Evolutionary conservation across 2,888 invertebrate species (phyloP).

Genomic region (Acanthoscelides obtectus): DNA sequence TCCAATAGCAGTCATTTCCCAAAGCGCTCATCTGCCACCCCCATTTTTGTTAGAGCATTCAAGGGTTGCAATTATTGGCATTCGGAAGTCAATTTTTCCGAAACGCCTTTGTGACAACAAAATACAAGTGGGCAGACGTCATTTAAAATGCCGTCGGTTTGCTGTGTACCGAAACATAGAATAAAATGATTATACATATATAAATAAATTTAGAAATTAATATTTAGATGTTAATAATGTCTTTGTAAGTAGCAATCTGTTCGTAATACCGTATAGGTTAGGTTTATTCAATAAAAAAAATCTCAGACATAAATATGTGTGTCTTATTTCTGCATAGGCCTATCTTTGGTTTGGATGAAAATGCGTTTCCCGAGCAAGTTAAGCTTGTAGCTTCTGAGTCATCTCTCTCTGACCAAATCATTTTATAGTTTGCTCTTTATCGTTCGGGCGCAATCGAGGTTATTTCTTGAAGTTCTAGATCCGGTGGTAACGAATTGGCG

Average conservation of each 20-base stretch:
- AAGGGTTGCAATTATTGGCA: neutral
- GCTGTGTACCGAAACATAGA: neutral
- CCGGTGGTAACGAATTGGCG: too few relatives aligned
- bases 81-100: neutral
- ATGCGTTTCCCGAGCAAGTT: too few relatives aligned
- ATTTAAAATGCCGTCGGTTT: neutral
- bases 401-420: too few relatives aligned
- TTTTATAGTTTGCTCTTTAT: too few relatives aligned
- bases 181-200: slow-evolving; percentile 47
- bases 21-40: neutral
- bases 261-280: slow-evolving; percentile 49
- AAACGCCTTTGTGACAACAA: neutral
- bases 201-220: slow-evolving; percentile 46
- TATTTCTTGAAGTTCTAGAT: too few relatives aligned
- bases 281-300: slow-evolving; percentile 48
- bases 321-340: slow-evolving; percentile 23
- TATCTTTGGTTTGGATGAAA: too few relatives aligned
- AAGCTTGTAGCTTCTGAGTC: too few relatives aligned
- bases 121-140: neutral
- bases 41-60: neutral
- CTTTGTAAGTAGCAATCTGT: slow-evolving; percentile 51
- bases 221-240: slow-evolving; percentile 49
- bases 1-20: neutral
- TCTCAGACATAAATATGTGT: slow-evolving; percentile 31
- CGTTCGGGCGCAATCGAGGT: too few relatives aligned